Conservation (phyloP, 2,888 invertebrate species). For the Fragum whitleyi region DNA sequence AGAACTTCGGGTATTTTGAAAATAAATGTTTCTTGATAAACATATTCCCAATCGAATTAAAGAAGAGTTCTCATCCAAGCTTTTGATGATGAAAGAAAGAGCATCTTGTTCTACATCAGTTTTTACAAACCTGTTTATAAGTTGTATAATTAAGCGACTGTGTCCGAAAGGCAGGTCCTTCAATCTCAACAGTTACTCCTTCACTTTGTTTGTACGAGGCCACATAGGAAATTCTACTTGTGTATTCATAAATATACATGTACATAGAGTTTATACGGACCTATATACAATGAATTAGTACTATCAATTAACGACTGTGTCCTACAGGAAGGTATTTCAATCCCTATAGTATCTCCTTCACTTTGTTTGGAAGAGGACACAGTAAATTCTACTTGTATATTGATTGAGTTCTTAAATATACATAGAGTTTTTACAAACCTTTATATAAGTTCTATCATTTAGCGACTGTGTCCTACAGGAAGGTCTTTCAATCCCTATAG, state of each 20-base stretch:
- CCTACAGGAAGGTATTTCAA: constrained; percentile 24
- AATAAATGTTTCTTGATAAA: too few species aligned
- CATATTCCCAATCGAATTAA: too few species aligned
- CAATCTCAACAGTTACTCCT: constrained; percentile 33
- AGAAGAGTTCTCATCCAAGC: too few species aligned
- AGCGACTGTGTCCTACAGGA: constrained; percentile 17
- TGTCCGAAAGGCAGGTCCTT: constrained; percentile 15
- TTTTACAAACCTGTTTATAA: too few species aligned
- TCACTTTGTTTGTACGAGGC: constrained; percentile 26
- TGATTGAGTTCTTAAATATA: constrained; percentile 52
- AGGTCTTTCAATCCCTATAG: constrained; percentile 36
- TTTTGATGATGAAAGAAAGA: too few species aligned
- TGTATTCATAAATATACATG: too few species aligned
- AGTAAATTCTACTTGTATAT: constrained; percentile 62
- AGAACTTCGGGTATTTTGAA: too few species aligned
- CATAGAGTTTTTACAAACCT: constrained; percentile 44
- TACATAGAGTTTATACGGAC: constrained; percentile 27
- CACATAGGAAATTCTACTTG: constrained; percentile 61
- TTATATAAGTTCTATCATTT: constrained; percentile 54
- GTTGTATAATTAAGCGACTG: constrained; percentile 39
- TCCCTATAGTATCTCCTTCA: constrained; percentile 25
- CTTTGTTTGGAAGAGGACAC: constrained; percentile 30
- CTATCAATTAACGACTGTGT: constrained; percentile 36
- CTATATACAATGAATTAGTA: too few species aligned
- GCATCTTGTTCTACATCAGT: too few species aligned